phyloP scores from a whole-genome alignment of 1,140 invertebrate genomes.

The Heliothis subflexa region DNA sequence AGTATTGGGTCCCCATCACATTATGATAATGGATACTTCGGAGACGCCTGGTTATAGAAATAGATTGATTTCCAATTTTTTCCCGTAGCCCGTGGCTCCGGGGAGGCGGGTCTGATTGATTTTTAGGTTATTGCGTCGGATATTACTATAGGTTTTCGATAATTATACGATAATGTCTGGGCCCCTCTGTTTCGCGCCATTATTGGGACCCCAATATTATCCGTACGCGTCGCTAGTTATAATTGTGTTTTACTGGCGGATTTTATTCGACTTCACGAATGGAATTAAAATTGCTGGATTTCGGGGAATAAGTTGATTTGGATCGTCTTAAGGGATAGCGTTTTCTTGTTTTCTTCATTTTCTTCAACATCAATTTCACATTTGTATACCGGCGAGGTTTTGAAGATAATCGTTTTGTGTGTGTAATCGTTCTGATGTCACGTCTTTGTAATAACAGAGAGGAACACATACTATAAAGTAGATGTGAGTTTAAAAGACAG shows the following conservation, averaged over 20 bases:
- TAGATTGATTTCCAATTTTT: slow-evolving; percentile 83
- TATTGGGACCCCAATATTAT: slow-evolving; percentile 39
- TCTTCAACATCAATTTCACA: not conserved
- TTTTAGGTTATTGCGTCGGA: slow-evolving; percentile 67
- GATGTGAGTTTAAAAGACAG: no score
- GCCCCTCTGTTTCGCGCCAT: slow-evolving; percentile 35
- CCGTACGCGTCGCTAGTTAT: slow-evolving; percentile 25
- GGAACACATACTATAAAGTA: no score
- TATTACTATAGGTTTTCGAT: slow-evolving; percentile 56
- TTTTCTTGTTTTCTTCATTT: not conserved
- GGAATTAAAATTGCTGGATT: slow-evolving; percentile 26
- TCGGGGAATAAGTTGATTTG: not conserved
- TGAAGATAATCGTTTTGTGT: not conserved
- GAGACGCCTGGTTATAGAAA: slow-evolving; percentile 76
- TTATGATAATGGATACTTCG: slow-evolving; percentile 81
- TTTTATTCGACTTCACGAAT: slow-evolving; percentile 6
- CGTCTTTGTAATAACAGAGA: no score
- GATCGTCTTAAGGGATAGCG: not conserved
- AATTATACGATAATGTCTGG: slow-evolving; percentile 49
- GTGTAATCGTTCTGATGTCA: no score
- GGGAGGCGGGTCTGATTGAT: slow-evolving; percentile 67
- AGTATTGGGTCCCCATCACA: slow-evolving; percentile 81
- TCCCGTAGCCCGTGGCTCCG: slow-evolving; percentile 52
- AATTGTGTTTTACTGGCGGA: slow-evolving; percentile 25
- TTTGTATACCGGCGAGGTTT: not conserved